phyloP scores from a whole-genome alignment of 2,797 vertebrate genomes.

The Potorous gilbertii region DNA sequence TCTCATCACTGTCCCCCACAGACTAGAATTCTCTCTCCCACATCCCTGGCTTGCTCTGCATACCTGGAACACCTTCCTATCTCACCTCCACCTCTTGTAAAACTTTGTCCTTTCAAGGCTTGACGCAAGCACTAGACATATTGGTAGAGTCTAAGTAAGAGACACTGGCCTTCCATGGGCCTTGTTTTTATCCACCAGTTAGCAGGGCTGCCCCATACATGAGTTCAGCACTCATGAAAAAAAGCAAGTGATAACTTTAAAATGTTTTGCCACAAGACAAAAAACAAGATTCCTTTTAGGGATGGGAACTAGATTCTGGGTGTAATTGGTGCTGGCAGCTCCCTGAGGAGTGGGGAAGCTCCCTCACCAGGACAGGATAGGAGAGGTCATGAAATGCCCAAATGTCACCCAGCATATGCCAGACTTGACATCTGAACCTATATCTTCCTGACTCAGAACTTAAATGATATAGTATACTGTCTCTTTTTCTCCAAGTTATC shows the following conservation, averaged over 20 bases:
- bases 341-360: too few relatives aligned
- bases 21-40: not conserved
- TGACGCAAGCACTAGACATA: not conserved
- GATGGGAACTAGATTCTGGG: not conserved
- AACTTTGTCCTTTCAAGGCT: not conserved
- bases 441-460: not conserved
- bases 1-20: not conserved
- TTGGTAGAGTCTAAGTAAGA: not conserved
- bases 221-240: not conserved
- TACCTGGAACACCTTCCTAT: too few relatives aligned
- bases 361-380: not conserved
- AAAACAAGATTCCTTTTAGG: not conserved
- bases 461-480: not conserved
- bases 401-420: not conserved
- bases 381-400: not conserved
- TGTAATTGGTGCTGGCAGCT: not conserved
- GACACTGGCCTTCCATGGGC: not conserved
- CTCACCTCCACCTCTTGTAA: not conserved
- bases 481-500: not conserved
- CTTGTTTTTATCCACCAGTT: not conserved
- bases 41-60: not conserved
- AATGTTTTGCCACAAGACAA: not conserved
- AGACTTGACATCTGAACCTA: not conserved
- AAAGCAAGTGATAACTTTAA: not conserved
- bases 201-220: not conserved